Conservation (phyloP, 1,140 invertebrate genomes). For the Triops longicaudatus region DNA sequence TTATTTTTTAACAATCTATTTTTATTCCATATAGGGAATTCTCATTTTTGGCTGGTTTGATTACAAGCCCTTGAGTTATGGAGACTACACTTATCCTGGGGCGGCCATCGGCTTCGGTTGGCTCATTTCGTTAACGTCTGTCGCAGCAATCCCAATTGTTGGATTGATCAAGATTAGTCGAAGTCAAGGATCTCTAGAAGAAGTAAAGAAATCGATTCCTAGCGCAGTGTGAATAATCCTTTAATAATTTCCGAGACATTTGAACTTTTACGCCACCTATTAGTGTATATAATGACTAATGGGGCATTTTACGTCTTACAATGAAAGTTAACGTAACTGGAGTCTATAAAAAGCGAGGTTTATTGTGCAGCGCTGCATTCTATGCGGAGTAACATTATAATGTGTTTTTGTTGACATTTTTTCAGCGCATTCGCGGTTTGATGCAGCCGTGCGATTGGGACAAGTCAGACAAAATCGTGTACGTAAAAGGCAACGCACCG, state of each 20-base stretch:
- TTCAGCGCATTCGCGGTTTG: constrained; percentile 47
- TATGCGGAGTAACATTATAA: constrained; percentile 27
- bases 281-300: no score
- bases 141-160: constrained; percentile 57
- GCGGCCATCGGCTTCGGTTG: constrained; percentile 72
- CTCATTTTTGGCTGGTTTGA: constrained; percentile 74
- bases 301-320: no score
- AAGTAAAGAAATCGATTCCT: constrained; percentile 38
- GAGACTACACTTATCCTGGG: constrained; percentile 60
- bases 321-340: no score
- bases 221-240: no score
- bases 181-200: constrained; percentile 47
- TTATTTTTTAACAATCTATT: constrained; percentile 31
- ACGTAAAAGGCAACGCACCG: neutral
- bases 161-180: constrained; percentile 52
- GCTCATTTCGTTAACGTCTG: constrained; percentile 60
- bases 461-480: neutral
- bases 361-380: constrained; percentile 13
- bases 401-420: constrained; percentile 23
- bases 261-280: no score
- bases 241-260: no score
- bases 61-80: constrained; percentile 63
- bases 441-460: constrained; percentile 46
- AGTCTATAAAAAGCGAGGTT: no score
- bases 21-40: constrained; percentile 55